Evolutionary conservation across 1,140 invertebrate genomes (phyloP).

Genomic region (Pissodes strobi): DNA sequence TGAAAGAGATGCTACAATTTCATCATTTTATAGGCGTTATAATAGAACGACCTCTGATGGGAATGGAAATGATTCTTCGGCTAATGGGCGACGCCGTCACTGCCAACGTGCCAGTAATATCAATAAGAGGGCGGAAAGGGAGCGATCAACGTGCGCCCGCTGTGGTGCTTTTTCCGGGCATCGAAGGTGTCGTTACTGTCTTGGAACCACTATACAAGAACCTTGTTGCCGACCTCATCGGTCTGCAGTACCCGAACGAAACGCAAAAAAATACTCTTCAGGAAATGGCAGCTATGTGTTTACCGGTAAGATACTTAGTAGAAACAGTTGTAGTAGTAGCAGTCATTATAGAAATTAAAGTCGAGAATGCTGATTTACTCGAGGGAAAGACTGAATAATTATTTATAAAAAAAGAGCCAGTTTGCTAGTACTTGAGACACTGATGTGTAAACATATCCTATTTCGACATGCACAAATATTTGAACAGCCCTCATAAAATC

Average conservation of each 20-base stretch:
- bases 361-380: too few species aligned
- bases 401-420: too few species aligned
- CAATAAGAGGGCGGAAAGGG: conserved; percentile 10
- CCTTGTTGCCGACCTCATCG: conserved; percentile 67
- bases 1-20: too few species aligned
- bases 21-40: conserved; percentile 2
- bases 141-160: conserved; percentile 54
- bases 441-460: too few species aligned
- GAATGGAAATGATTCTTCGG: conserved; percentile 35
- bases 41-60: conserved; percentile 15
- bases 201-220: conserved; percentile 64
- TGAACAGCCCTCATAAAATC: too few species aligned
- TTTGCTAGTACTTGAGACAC: too few species aligned
- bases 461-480: too few species aligned
- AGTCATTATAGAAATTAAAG: too few species aligned
- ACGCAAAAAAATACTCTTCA: conserved; percentile 51
- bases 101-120: not conserved
- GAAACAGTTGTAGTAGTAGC: too few species aligned
- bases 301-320: conserved; percentile 45
- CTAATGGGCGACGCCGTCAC: conserved; percentile 25
- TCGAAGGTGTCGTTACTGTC: conserved; percentile 73
- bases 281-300: conserved; percentile 47
- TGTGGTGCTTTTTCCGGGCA: conserved; percentile 72
- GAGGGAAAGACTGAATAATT: too few species aligned
- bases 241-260: conserved; percentile 66